These are phyloP conservation scores for Macrobrachium rosenbergii DNA, from an alignment of 1,140 invertebrate species.

Conservation along the genomic window DNA sequence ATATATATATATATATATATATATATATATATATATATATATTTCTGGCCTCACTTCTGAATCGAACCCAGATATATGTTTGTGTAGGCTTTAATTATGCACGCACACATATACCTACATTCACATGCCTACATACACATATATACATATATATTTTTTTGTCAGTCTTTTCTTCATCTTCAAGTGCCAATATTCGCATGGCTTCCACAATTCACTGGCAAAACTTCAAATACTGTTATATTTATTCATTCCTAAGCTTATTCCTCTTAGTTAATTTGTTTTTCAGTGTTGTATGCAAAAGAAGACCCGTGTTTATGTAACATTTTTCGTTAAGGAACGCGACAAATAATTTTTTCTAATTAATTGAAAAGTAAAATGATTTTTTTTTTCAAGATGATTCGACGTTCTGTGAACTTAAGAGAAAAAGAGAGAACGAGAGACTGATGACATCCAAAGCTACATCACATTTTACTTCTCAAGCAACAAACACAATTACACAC, in stretches of 20 bases:
- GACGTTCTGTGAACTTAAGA: too few relatives aligned
- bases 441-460: not conserved
- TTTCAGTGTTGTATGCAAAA: too few relatives aligned
- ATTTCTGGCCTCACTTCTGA: too few relatives aligned
- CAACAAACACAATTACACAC: not conserved
- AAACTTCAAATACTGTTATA: not conserved
- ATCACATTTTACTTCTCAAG: not conserved
- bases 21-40: not conserved
- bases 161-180: too few relatives aligned
- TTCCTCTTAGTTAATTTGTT: not conserved
- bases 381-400: too few relatives aligned
- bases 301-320: too few relatives aligned
- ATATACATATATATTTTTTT: not conserved
- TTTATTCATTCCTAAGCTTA: too few relatives aligned
- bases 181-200: not conserved
- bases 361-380: too few relatives aligned
- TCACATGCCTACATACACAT: not conserved
- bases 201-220: too few relatives aligned
- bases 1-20: slow-evolving; percentile 15
- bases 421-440: not conserved
- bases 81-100: not conserved
- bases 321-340: too few relatives aligned
- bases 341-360: too few relatives aligned
- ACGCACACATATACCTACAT: not conserved
- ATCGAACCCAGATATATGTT: too few relatives aligned